Percentiles rank a stretch among this genome's conserved stretches.
phyloP scores from a whole-genome alignment of 2,113 vertebrate species.

The Zosterops lateralis region DNA sequence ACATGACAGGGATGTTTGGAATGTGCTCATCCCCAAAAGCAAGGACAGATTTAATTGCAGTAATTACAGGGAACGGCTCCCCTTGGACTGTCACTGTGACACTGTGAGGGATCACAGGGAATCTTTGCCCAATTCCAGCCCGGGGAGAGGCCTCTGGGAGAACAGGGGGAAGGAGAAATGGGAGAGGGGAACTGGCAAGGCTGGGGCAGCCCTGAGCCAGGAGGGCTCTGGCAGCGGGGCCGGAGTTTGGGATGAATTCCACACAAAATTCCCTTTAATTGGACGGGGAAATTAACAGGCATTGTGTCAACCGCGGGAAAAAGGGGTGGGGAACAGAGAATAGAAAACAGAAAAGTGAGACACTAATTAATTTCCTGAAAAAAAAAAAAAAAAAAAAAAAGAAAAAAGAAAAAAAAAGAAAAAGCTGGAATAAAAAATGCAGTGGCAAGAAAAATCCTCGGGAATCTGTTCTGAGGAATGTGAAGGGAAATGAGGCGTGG shows the following conservation, averaged over 20 bases:
- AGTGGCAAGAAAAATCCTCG: neutral
- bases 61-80: neutral
- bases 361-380: neutral
- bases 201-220: neutral
- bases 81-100: neutral
- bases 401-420: neutral
- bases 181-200: neutral
- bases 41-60: neutral
- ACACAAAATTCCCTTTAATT: no score
- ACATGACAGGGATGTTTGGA: fast-evolving
- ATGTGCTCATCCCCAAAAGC: neutral
- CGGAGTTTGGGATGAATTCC: neutral
- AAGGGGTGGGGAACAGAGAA: neutral
- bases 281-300: neutral
- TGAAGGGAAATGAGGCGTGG: neutral
- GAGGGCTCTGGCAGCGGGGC: neutral
- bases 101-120: fast-evolving
- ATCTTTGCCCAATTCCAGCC: neutral
- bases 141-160: neutral
- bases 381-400: neutral
- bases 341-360: neutral
- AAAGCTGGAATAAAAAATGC: neutral
- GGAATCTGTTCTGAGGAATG: neutral
- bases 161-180: neutral
- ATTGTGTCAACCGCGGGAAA: neutral